Base-by-base conservation (phyloP, 53 echinoderm and acorn worm genomes). In the Arbacia lixula region DNA sequence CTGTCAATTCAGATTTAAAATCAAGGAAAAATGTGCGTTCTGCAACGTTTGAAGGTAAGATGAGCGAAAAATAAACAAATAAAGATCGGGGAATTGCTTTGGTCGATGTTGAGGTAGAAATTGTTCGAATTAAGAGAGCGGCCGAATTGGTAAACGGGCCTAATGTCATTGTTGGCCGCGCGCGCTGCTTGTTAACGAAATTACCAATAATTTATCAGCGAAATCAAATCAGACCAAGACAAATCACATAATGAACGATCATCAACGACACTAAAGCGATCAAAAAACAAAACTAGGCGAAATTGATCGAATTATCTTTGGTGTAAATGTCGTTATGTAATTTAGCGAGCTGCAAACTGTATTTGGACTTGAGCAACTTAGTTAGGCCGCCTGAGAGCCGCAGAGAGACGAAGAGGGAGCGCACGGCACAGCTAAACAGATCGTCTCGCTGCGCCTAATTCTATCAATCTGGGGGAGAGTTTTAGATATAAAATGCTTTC, bases 161-260 rank as follows among this genome's bases (percentile, higher is more conserved):
- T 81, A 81, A 81, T 63, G 43, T 81, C 82, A 81, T 81, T 81
- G 82, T 63, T 81, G 82, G 82, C 38, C 82, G 82, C 64, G 82
- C 62, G 64, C 82, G 82, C 82, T 41, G 52, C 29, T 21, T 46
- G 62, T 81, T 81, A 81, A 81, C 82, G 64, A 81, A 63, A 81
- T 81, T 81, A 81, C 64, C 64, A 63, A 81, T 61, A 61, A 81
- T 61, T 81, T 63, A 61, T 39, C 64, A 31, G 63, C 29, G 63
- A 81, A 81, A 81, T 81, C 82, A 81, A 63, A 81, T 81, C 62
- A 63, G 20, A 33, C 62, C 82, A 81, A 64, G 82, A 46, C 89
- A 89, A 94, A 94, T 94, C 94, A 94, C 89, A 94, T 94, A 91
- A 94, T 94, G 87, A 94, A 94, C 94, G 91, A 94, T 94, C 94